phyloP scores from a whole-genome alignment of 1,140 invertebrate genomes.

The Teleogryllus occipitalis region DNA sequence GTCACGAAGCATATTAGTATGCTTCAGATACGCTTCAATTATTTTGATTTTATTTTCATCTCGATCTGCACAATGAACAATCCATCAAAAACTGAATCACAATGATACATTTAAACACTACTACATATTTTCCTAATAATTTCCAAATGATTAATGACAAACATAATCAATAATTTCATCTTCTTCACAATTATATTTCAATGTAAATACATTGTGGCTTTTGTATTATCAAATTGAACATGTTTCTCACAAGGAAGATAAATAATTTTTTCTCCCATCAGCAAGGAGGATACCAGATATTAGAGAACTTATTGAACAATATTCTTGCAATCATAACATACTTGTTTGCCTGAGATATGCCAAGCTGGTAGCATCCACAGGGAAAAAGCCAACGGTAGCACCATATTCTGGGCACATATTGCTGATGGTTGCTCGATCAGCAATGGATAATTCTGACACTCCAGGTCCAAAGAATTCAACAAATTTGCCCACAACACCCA shows the following conservation, averaged over 20 bases:
- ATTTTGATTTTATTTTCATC: constrained; percentile 69
- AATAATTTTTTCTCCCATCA: too few species aligned
- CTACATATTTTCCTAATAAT: too few species aligned
- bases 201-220: too few species aligned
- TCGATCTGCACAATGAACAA: constrained; percentile 54
- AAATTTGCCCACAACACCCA: constrained; percentile 97
- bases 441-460: constrained; percentile 81
- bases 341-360: constrained; percentile 84
- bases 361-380: constrained; percentile 81
- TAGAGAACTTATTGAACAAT: too few species aligned
- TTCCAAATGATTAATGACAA: too few species aligned
- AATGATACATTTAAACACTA: too few species aligned
- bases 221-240: too few species aligned
- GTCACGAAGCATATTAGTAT: constrained; percentile 75
- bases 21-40: constrained; percentile 76
- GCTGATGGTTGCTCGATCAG: constrained; percentile 86
- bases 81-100: too few species aligned
- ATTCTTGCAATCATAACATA: constrained; percentile 36
- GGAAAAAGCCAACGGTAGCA: constrained; percentile 93
- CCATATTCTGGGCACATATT: constrained; percentile 99
- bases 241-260: too few species aligned
- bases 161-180: too few species aligned
- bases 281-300: too few species aligned
- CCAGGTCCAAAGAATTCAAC: constrained; percentile 97
- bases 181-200: too few species aligned